Base-by-base conservation (phyloP, 2,888 invertebrate genomes). In the Lasioglossum lativentre region DNA sequence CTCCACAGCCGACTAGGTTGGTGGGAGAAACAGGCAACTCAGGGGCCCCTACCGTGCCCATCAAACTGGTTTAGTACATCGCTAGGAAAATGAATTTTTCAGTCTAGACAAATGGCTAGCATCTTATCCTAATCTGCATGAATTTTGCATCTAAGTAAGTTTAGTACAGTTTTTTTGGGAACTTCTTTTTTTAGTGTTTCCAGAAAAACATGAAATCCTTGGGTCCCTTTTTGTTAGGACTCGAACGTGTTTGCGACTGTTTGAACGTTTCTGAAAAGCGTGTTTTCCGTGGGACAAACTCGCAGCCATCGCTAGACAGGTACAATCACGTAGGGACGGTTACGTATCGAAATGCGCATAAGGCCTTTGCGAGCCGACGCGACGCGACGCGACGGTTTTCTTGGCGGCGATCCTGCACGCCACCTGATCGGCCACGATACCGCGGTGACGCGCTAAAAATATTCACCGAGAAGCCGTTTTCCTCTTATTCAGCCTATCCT, bases 301-400 rank as follows among this genome's bases (percentile, higher is more conserved):
- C 63, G 30, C 16, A 68, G 19, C 66, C 66, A 68, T 68, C 66
- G 23, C 66, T 68, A 34, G 38, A 45, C 40, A 56, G 56, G 56
- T 52, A 71, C n/a, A n/a, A n/a, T 45, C 80, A 68, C 72, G 79
- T 77, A 75, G 81, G 82, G 79, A 83, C 74, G 79, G 83, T 84
- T 86, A 78, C 83, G 82, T 81, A 86, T 84, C 82, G 82, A 81
- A 83, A 88, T 85, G 83, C 89, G 83, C 73, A 86, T 86, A 81
- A 85, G 86, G 81, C 79, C 79, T 84, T 86, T 77, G 75, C 83
- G 71, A 78, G 78, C 59, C 74, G 86, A n/a, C n/a, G n/a, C n/a
- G n/a, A n/a, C n/a, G n/a, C n/a, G n/a, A n/a, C n/a, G n/a, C n/a
- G n/a, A 66, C 80, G 78, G 82, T 88, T 86, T 82, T 83, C 84